phyloP scores from a whole-genome alignment of 2,797 vertebrate genomes.

The Antrozous pallidus region DNA sequence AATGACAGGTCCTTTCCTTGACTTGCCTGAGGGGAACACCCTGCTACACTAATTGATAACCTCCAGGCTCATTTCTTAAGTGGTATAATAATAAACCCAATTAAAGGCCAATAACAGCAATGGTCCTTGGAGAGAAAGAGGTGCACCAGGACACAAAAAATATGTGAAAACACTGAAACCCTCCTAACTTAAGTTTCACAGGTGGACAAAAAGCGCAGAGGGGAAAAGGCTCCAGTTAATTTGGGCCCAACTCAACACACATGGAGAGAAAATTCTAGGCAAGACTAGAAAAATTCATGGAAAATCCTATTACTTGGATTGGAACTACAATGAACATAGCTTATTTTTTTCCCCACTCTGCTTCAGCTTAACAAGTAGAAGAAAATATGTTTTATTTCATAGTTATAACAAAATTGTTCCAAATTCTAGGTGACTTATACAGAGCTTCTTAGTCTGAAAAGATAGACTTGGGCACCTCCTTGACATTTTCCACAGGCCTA shows the following conservation, averaged over 20 bases:
- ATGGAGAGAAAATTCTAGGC: background rate
- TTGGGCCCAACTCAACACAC: background rate
- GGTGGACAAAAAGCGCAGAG: background rate
- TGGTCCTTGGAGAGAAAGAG: background rate
- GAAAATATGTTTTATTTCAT: background rate
- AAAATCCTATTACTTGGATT: background rate
- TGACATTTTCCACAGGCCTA: background rate
- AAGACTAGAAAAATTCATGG: background rate
- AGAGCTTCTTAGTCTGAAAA: conserved; percentile 12
- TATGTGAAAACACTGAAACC: background rate
- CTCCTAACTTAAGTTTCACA: background rate
- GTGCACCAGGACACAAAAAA: background rate
- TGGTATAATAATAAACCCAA: background rate
- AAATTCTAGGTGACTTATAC: background rate
- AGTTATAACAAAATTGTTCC: background rate
- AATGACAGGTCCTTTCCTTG: background rate
- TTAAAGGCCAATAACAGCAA: background rate
- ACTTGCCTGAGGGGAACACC: background rate
- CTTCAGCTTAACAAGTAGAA: background rate
- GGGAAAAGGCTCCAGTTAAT: background rate
- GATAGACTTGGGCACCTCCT: background rate
- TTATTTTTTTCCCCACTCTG: background rate
- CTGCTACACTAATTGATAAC: background rate
- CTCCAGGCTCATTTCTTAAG: background rate
- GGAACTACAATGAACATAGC: background rate